Evolutionary conservation across 1,140 invertebrate genomes (phyloP), one percentile per base, ranked within the genome.

Genomic region (Melitaea cinxia): DNA sequence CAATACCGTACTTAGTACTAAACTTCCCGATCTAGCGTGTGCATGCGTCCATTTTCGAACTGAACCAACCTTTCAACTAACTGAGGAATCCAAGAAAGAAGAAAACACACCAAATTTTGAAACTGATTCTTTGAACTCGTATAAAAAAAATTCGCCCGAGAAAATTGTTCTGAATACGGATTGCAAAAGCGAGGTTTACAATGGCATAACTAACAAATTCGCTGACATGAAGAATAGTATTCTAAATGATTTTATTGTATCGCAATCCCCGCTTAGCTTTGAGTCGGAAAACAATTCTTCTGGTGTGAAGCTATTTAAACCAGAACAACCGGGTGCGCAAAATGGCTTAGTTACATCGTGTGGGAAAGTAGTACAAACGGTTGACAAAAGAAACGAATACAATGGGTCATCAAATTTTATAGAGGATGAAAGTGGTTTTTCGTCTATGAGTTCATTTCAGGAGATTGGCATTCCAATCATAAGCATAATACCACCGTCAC

Each of bases 401-500:
- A 82, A 93, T 92, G 62, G 92, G 85, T 35, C 77, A 14, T 73
- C 76, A 17, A 82, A 85, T 75, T 87, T 85, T 47, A 78, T 88
- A 45, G 95, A 96, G 76, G 95, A 96, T 68, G 95, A 96, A 76
- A 96, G 95, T 75, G 95, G 95, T 10, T 96, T 96, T 80, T 96
- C 95, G 10, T 96, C 95, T 1, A 94, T 96, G 90, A 95, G 94
- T 80, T 96, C 95, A 2, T 96, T 96, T 73, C 95, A 96, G 81
- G 95, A 96, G 72, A 93, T 95, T 17, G 95, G 95, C 1, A 83
- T 95, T 62, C 95, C 95, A 0, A 78, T 92, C 5, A 90, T 90
- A 75, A 88, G 80, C 45, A 88, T 88, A 45, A 88, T 88, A 67
- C 85, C 88, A 72, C 88, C 88, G 54, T 86, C 85, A 10, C 88